phyloP scores from a whole-genome alignment of 2,113 vertebrate species.

The Penelope pileata region DNA sequence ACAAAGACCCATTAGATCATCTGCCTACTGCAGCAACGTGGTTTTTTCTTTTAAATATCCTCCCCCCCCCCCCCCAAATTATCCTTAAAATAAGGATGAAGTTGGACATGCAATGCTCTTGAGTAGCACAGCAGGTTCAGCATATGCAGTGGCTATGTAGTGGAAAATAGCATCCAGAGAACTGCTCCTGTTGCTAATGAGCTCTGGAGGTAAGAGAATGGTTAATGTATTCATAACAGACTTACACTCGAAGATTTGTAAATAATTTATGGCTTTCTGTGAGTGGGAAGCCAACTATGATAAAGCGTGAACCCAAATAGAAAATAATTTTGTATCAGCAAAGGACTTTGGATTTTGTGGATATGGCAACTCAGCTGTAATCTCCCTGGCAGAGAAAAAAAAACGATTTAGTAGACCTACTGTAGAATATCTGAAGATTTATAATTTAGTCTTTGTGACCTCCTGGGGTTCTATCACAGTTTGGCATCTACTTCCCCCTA shows the following conservation, averaged over 20 bases:
- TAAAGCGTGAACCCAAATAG: constrained; percentile 20
- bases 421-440: background rate
- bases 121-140: constrained; percentile 39
- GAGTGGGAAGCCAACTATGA: background rate
- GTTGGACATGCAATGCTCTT: background rate
- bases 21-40: background rate
- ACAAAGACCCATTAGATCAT: background rate
- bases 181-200: constrained; percentile 54
- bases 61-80: background rate
- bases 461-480: background rate
- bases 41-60: background rate
- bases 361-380: constrained; percentile 19
- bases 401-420: background rate
- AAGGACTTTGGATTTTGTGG: constrained; percentile 17
- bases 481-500: constrained; percentile 9
- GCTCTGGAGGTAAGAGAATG: constrained; percentile 48
- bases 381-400: background rate
- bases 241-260: constrained; percentile 44
- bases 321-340: constrained; percentile 32
- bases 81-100: background rate
- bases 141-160: constrained; percentile 5
- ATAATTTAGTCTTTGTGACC: constrained; percentile 13
- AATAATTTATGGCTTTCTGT: constrained; percentile 55
- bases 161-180: constrained; percentile 54
- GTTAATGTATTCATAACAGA: constrained; percentile 51